Conservation (phyloP, 2,797 vertebrate species). For the Chaunax sp. region DNA sequence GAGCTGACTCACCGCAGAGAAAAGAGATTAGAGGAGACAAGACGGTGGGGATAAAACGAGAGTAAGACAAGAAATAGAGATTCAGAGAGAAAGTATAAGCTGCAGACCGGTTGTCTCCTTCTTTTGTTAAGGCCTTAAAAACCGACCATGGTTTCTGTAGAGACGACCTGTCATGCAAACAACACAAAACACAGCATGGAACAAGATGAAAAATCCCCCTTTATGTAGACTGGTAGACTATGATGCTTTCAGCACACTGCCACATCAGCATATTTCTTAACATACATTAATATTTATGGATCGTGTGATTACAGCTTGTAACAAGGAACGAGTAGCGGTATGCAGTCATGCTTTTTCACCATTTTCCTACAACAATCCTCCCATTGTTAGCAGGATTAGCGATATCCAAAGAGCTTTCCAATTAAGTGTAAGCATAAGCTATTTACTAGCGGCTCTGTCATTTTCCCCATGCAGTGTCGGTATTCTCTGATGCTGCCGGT, state of each 20-base stretch:
- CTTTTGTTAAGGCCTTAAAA: constrained; percentile 24
- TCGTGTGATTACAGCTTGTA: background rate
- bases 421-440: constrained; percentile 12
- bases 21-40: constrained; percentile 63
- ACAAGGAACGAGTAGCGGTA: constrained; percentile 1
- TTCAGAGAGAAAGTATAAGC: constrained; percentile 39
- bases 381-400: constrained; percentile 45
- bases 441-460: background rate
- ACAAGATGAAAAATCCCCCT: background rate
- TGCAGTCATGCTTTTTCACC: constrained; percentile 9
- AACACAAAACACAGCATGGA: background rate
- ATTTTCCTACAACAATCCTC: constrained; percentile 37
- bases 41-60: constrained; percentile 49
- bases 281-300: background rate
- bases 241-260: background rate
- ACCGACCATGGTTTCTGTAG: constrained; percentile 17
- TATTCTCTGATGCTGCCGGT: background rate
- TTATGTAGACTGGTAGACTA: background rate
- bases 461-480: background rate
- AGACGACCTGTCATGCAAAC: constrained; percentile 12
- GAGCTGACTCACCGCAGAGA: constrained; percentile 36
- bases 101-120: constrained; percentile 5
- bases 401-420: constrained; percentile 38
- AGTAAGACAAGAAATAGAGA: constrained; percentile 53
- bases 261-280: background rate